A percentile compares a stretch with the other conserved stretches of the same genome.
phyloP scores from a whole-genome alignment of 1,140 invertebrate species.

The Orius insidiosus region DNA sequence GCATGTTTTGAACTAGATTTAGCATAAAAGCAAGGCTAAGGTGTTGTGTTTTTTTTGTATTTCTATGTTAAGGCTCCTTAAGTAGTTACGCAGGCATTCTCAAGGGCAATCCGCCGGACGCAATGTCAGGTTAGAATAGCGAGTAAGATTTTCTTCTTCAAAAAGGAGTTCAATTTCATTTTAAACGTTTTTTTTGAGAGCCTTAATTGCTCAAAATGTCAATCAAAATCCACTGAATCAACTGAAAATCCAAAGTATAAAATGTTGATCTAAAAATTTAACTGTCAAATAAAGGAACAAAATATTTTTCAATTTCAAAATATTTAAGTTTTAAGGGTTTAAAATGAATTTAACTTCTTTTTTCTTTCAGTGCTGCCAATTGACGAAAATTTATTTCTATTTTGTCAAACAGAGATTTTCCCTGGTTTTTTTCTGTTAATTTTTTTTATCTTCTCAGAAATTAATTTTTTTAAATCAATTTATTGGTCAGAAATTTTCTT shows the following conservation, averaged over 20 bases:
- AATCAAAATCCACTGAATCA: too few relatives aligned
- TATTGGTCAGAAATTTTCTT: not conserved
- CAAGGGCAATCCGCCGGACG: slow-evolving; percentile 45
- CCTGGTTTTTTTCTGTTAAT: slow-evolving; percentile 1
- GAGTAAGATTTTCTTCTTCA: slow-evolving; percentile 8
- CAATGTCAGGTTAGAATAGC: slow-evolving; percentile 47
- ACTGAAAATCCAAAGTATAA: too few relatives aligned
- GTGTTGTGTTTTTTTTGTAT: slow-evolving; percentile 21
- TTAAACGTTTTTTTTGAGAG: too few relatives aligned
- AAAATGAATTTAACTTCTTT: slow-evolving; percentile 1
- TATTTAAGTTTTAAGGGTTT: not conserved
- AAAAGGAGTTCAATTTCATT: too few relatives aligned
- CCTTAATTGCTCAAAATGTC: too few relatives aligned
- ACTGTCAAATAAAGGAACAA: not conserved
- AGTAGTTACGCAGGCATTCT: slow-evolving; percentile 62
- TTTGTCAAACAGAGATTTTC: too few relatives aligned
- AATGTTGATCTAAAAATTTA: too few relatives aligned
- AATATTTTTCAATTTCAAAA: not conserved
- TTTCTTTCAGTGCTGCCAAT: not conserved
- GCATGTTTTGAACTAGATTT: too few relatives aligned
- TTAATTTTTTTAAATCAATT: not conserved
- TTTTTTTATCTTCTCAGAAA: not conserved
- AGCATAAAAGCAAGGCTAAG: slow-evolving; percentile 10
- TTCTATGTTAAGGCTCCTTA: slow-evolving; percentile 29
- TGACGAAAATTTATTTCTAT: too few relatives aligned